A percentile compares a stretch with the other conserved stretches of the same genome.
These are phyloP conservation scores for Scyliorhinus canicula DNA, from an alignment of 2,797 vertebrate genomes.

Conservation along the genomic window DNA sequence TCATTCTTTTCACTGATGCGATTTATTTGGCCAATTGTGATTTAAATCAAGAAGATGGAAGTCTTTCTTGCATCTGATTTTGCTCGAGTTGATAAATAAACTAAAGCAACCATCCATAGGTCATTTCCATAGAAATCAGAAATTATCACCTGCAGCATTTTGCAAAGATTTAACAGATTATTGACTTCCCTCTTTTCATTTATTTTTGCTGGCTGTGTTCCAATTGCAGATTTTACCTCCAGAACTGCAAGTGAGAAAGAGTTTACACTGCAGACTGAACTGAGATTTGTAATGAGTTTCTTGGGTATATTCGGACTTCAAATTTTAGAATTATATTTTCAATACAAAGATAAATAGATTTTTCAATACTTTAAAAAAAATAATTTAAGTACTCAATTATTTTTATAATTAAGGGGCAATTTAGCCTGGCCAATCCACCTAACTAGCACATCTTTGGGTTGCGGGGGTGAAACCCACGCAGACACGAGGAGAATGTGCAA, in stretches of 20 bases:
- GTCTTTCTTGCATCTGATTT: background rate
- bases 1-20: background rate
- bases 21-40: background rate
- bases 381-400: too few species aligned
- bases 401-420: too few species aligned
- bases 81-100: background rate
- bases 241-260: background rate
- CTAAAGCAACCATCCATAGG: background rate
- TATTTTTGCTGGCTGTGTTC: background rate
- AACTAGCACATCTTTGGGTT: too few species aligned
- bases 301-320: background rate
- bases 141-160: background rate
- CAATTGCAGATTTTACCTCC: background rate
- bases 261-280: background rate
- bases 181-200: background rate
- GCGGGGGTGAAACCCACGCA: too few species aligned
- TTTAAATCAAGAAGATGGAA: background rate
- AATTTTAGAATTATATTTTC: too few species aligned
- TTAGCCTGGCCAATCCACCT: too few species aligned
- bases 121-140: conserved; percentile 4
- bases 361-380: too few species aligned
- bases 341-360: too few species aligned
- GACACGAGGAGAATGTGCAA: too few species aligned
- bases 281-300: background rate
- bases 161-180: background rate